Base-by-base conservation (phyloP, 1,140 invertebrate genomes). In the Zaprionus davidi region DNA sequence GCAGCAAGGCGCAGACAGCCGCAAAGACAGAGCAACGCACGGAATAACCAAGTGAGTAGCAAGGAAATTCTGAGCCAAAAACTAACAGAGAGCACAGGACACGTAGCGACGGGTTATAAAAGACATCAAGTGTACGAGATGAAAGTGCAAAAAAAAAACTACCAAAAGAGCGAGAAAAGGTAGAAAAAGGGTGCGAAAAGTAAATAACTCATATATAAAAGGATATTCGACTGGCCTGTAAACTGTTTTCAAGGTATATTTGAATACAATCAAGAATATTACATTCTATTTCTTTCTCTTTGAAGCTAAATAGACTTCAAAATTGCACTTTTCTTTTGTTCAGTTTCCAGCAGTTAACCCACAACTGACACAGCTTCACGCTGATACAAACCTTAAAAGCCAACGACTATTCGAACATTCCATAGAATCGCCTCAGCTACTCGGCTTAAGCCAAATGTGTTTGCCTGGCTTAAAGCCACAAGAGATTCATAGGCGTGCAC, bases 31-130 rank as follows among this genome's bases (percentile, higher is more conserved):
- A 72, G 70, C 76, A 71, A 88, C 83, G 83, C 68, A 78, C 78
- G 65, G 84, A 88, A 87, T 87, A 87, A 73, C 80, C 83, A 87
- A 87, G 84, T 87, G 74, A 74, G 71, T 74, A 69, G 75, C 58
- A 67, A 44, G 65, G 15, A 28, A 78, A 73, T 72, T 20, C 64
- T 53, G n/a, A 24, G 34, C 31, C 20, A 38, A 72, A 72, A 78
- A 70, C 41, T 58, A 78, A 81, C 55, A 69, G 56, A 44, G 13
- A 41, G 51, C 24, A 44, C 31, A 56, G 13, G 34, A 28, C 41
- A 68, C 34, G 63, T 63, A 13, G 22, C 38, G 38, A 56, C 38
- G 24, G 55, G 66, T 63, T 84, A 78, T 73, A 60, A 57, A 46
- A 36, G 51, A 67, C 41, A 78, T 41, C 62, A 72, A 77, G 70